Conservation (phyloP, 1,140 invertebrate genomes). For the Drosophila repletoides region DNA sequence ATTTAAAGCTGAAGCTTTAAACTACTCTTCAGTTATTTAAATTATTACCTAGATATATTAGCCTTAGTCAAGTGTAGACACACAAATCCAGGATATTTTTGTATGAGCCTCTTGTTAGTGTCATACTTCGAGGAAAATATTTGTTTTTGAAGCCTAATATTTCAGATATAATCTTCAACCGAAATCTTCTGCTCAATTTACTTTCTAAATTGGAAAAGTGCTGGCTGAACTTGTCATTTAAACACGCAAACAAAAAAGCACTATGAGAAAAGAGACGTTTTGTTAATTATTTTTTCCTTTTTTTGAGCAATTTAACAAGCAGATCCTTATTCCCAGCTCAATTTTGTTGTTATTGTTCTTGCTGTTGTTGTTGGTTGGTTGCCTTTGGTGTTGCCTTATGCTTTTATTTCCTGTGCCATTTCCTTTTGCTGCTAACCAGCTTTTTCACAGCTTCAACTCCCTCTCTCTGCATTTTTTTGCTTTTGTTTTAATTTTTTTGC, state of each 20-base stretch:
- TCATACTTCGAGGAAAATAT: too few relatives aligned
- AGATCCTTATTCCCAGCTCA: constrained; percentile 31
- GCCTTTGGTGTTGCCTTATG: constrained; percentile 41
- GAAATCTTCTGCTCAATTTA: constrained; percentile 64
- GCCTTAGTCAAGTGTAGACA: too few relatives aligned
- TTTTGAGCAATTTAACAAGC: constrained; percentile 59
- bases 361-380: not conserved
- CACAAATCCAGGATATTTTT: too few relatives aligned
- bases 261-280: constrained; percentile 8
- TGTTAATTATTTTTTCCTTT: constrained; percentile 66
- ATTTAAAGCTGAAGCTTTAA: too few relatives aligned
- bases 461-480: not conserved
- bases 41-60: too few relatives aligned
- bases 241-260: not conserved
- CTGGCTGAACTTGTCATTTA: constrained; percentile 2
- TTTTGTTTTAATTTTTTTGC: constrained; percentile 8
- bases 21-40: too few relatives aligned
- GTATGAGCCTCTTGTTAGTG: too few relatives aligned
- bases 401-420: constrained; percentile 57
- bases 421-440: constrained; percentile 37
- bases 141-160: too few relatives aligned
- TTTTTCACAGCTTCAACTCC: not conserved
- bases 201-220: constrained; percentile 13
- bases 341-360: constrained; percentile 19
- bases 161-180: too few relatives aligned